Conservation (phyloP, 2,797 vertebrate species). For the Pyrrhura leucotis region DNA sequence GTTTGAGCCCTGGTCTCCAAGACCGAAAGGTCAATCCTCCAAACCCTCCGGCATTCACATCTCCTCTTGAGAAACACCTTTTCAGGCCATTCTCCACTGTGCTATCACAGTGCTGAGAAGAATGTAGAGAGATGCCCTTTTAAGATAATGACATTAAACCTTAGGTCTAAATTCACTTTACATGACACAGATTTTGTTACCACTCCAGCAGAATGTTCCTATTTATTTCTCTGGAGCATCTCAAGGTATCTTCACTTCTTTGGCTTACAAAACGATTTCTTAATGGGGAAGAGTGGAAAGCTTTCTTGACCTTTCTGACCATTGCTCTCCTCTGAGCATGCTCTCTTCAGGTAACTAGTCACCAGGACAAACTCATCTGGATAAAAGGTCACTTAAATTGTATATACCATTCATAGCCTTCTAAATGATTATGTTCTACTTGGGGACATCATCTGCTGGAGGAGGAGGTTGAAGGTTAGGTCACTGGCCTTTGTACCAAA, state of each 20-base stretch:
- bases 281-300: not conserved
- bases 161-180: slow-evolving; percentile 36
- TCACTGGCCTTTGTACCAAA: not conserved
- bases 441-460: not conserved
- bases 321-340: not conserved
- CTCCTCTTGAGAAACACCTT: slow-evolving; percentile 8
- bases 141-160: slow-evolving; percentile 39
- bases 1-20: not conserved
- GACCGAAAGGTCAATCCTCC: slow-evolving; percentile 11
- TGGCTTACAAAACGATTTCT: not conserved
- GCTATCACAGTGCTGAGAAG: not conserved
- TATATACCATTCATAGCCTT: not conserved
- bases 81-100: not conserved
- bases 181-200: slow-evolving; percentile 3
- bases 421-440: slow-evolving; percentile 1
- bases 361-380: slow-evolving; percentile 4
- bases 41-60: slow-evolving; percentile 2
- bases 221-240: slow-evolving; percentile 28
- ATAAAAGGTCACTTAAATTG: slow-evolving; percentile 10
- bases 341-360: slow-evolving; percentile 24
- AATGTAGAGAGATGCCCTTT: slow-evolving; percentile 34
- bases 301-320: slow-evolving; percentile 36
- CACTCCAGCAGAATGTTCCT: not conserved
- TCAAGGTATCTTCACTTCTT: not conserved
- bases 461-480: not conserved